phyloP scores from a whole-genome alignment of 2,113 vertebrate species.

The Atherinomorus stipes region DNA sequence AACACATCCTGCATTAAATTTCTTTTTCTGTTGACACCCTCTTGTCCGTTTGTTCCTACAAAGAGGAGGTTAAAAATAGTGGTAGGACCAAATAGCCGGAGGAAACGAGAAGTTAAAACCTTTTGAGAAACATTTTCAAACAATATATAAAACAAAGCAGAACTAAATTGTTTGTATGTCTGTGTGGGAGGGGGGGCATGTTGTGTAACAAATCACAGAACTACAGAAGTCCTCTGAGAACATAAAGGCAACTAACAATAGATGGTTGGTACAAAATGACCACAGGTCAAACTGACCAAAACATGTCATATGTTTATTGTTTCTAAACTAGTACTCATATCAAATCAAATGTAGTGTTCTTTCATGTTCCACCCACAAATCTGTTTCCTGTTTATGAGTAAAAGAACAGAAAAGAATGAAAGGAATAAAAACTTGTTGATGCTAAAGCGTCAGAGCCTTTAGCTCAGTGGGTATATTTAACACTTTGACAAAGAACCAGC shows the following conservation, averaged over 20 bases:
- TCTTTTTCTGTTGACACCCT: slow-evolving; percentile 1
- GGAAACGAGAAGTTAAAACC: not conserved
- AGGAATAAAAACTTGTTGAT: too few relatives aligned
- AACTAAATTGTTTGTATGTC: not conserved
- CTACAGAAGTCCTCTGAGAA: not conserved
- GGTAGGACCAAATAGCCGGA: slow-evolving; percentile 10
- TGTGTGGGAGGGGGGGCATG: too few relatives aligned
- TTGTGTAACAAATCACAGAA: too few relatives aligned
- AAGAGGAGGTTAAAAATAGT: not conserved
- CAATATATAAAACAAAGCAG: slow-evolving; percentile 9
- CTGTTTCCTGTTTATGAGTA: not conserved
- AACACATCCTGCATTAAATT: not conserved
- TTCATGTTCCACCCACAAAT: not conserved
- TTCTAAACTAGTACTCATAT: not conserved
- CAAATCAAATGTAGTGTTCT: too few relatives aligned
- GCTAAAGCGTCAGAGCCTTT: not conserved
- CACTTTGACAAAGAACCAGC: not conserved
- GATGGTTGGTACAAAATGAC: slow-evolving; percentile 30
- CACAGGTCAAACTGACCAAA: slow-evolving; percentile 16
- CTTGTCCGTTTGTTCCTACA: not conserved
- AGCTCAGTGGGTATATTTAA: too few relatives aligned
- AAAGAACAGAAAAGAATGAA: not conserved
- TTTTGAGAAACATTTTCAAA: not conserved
- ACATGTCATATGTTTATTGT: not conserved
- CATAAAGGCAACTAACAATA: slow-evolving; percentile 19